These are phyloP conservation scores for Chrysina gloriosa DNA, from an alignment of 2,888 invertebrate species.

Conservation along the genomic window DNA sequence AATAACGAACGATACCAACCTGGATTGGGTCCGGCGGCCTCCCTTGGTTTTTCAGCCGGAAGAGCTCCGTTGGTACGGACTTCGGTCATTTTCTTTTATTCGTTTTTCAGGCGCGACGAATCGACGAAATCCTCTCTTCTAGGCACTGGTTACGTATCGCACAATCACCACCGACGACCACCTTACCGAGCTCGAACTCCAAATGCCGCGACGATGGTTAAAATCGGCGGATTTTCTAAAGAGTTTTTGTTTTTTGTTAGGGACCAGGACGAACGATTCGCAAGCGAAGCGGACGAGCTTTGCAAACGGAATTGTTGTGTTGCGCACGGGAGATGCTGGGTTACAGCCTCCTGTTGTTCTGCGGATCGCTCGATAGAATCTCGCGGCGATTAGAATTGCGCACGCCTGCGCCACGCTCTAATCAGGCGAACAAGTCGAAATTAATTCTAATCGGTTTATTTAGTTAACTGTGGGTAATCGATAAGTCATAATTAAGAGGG, in stretches of 20 bases:
- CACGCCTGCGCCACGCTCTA: slow-evolving; percentile 18
- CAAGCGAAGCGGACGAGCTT: slow-evolving; percentile 44
- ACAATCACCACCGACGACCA: slow-evolving; percentile 13
- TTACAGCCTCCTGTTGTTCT: slow-evolving; percentile 42
- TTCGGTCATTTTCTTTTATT: slow-evolving; percentile 50
- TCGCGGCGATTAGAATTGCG: slow-evolving; percentile 24
- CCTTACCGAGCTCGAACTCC: neutral
- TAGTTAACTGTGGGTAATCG: neutral
- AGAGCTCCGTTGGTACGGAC: slow-evolving; percentile 51
- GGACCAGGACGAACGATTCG: slow-evolving; percentile 46
- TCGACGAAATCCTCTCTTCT: neutral
- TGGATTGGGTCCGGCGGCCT: slow-evolving; percentile 38
- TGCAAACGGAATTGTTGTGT: slow-evolving; percentile 38
- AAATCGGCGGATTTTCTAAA: slow-evolving; percentile 28
- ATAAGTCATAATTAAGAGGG: neutral
- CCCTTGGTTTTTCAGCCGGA: slow-evolving; percentile 60
- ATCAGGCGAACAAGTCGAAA: slow-evolving; percentile 8
- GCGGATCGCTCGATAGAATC: slow-evolving; percentile 48
- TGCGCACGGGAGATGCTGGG: slow-evolving; percentile 47
- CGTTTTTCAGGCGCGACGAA: neutral
- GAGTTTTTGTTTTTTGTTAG: slow-evolving; percentile 43
- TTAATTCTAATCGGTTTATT: neutral
- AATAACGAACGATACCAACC: slow-evolving; percentile 27
- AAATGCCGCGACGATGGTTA: too few species aligned
- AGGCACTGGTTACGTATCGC: slow-evolving; percentile 14